phyloP scores from a whole-genome alignment of 1,140 invertebrate species.

The Helicorthomorpha holstii region DNA sequence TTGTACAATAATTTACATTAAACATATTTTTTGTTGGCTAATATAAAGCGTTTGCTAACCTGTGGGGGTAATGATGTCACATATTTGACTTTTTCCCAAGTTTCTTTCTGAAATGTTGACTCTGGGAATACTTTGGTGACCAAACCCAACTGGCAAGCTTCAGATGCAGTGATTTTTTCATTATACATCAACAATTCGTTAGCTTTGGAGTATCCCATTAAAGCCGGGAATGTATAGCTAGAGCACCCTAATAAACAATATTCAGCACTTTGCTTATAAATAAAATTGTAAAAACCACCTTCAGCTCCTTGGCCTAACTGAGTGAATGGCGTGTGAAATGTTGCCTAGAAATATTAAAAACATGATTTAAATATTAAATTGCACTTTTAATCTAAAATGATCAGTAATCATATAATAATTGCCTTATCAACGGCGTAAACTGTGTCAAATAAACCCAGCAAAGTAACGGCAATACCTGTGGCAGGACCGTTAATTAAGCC shows the following conservation, averaged over 20 bases:
- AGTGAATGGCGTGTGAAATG: constrained; percentile 71
- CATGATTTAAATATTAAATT: no score
- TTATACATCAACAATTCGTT: constrained; percentile 63
- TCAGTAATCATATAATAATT: constrained; percentile 9
- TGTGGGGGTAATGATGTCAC: neutral
- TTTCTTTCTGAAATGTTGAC: constrained; percentile 35
- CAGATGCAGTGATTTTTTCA: constrained; percentile 52
- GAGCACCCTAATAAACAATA: no score
- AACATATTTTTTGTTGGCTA: neutral
- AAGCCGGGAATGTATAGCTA: constrained; percentile 57
- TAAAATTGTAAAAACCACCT: constrained; percentile 41
- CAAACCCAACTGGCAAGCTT: constrained; percentile 52
- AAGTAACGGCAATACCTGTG: constrained; percentile 74
- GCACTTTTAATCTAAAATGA: no score
- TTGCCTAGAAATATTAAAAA: constrained; percentile 40
- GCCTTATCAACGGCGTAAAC: constrained; percentile 66
- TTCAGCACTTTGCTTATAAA: no score
- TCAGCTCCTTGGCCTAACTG: constrained; percentile 61
- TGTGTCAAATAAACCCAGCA: constrained; percentile 66
- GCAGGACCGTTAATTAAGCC: constrained; percentile 83
- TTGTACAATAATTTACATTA: neutral
- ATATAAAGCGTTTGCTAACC: neutral
- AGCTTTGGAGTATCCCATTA: constrained; percentile 65
- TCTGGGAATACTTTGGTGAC: constrained; percentile 47
- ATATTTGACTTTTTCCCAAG: constrained; percentile 24